Evolutionary conservation across 2,113 vertebrate genomes (phyloP).

Genomic region (Illadopsis cleaveri): DNA sequence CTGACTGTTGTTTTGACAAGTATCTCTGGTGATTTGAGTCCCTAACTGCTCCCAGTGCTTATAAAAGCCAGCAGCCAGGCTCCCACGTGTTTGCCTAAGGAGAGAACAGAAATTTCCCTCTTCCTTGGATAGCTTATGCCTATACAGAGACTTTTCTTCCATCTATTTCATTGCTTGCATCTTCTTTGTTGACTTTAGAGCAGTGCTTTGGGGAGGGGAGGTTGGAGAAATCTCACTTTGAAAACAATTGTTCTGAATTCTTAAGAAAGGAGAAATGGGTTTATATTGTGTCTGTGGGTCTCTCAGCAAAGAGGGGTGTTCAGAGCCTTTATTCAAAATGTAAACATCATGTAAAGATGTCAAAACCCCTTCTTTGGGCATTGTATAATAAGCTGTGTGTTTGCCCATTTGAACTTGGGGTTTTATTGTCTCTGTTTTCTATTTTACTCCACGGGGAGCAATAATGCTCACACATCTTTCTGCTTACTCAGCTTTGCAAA

Average conservation of each 20-base stretch:
- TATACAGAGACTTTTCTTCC: neutral
- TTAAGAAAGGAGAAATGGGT: neutral
- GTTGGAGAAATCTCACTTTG: neutral
- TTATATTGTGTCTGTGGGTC: neutral
- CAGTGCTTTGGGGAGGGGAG: neutral
- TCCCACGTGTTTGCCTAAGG: constrained; percentile 46
- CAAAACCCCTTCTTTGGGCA: neutral
- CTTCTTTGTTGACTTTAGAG: neutral
- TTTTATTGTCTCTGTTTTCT: neutral
- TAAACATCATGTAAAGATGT: neutral
- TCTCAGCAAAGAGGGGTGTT: neutral
- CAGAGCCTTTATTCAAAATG: neutral
- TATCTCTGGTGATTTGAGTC: constrained; percentile 59
- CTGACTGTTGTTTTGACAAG: constrained; percentile 59
- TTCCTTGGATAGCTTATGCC: neutral
- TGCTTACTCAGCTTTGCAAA: constrained; percentile 38
- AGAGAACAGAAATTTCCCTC: constrained; percentile 19
- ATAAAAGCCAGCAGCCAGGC: constrained; percentile 28
- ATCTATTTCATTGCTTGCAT: neutral
- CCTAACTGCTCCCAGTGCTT: constrained; percentile 49
- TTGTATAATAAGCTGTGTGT: neutral
- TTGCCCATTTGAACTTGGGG: neutral
- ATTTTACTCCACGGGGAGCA: neutral
- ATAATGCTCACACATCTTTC: neutral
- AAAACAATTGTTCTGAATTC: neutral